Evolutionary conservation across 2,888 invertebrate species (phyloP), one percentile per base, ranked within the genome.

Genomic region (Ornithoptera alexandrae): DNA sequence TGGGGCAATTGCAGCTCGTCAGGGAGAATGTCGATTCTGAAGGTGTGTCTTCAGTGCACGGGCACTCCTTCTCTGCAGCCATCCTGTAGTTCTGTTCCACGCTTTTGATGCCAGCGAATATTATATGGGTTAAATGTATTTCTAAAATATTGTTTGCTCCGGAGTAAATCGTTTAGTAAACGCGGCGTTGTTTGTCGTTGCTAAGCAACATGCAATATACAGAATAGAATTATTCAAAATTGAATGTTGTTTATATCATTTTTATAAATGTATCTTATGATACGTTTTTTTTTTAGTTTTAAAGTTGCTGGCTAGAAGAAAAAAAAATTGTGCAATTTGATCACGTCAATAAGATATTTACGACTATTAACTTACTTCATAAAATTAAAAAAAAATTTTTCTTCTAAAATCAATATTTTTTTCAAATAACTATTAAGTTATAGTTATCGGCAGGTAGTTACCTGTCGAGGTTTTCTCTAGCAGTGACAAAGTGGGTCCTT

Each of bases 1-100:
- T 78, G 0, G 88, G 85, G 56, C 91, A 92, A 56, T 73, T 76
- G 76, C 90, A 91, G 57, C 74, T 66, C 0, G 83, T 80, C 1
- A 82, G 53, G 0, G 73, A 69, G 36, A 0, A 78, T 22, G 56
- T 72, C 1, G 77, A 77, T 0, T 75, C 69, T 0, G 80, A 76
- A 0, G 80, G 72, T 30, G 70, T 75, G 4, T 79, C 80, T 7
- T 80, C 81, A 0, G 80, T 79, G 68, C 90, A 89, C 2, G 75
- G 74, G 70, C 90, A 89, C 0, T 74, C 65, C 15, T 53, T 46
- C 24, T 68, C 72, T 71, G 73, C 73, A 18, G 77, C 80, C 22
- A 70, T 70, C 24, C 22, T 36, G 22, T 61, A n/a, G 7, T 62
- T 24, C 46, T 17, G 20, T 1, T 22, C 7, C 39, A 39, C 18